Conservation (phyloP, 2,113 vertebrate species). For the Podarcis muralis region DNA sequence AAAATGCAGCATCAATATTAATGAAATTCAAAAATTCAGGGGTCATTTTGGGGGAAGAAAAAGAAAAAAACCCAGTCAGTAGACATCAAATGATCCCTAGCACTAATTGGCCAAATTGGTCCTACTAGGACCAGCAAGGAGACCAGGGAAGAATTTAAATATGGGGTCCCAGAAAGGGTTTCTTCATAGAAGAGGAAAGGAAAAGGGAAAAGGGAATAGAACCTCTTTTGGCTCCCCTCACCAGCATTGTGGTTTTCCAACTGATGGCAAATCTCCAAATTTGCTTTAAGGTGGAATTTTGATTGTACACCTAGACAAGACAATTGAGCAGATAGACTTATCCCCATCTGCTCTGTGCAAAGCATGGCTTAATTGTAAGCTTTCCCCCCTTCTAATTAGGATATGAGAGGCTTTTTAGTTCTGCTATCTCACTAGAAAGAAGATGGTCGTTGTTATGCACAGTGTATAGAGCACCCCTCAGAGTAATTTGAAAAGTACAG, state of each 20-base stretch:
- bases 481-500: conserved; percentile 35
- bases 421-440: not conserved
- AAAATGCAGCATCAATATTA: too few relatives aligned
- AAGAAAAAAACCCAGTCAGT: too few relatives aligned
- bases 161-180: too few relatives aligned
- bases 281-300: not conserved
- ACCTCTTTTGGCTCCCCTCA: not conserved
- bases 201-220: too few relatives aligned
- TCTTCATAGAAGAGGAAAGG: too few relatives aligned
- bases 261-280: not conserved
- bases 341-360: not conserved
- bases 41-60: too few relatives aligned
- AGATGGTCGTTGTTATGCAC: conserved; percentile 12
- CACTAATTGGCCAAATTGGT: too few relatives aligned
- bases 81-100: too few relatives aligned
- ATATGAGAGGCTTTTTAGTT: not conserved
- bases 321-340: not conserved
- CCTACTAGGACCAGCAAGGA: too few relatives aligned
- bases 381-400: not conserved
- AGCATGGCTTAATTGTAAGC: not conserved
- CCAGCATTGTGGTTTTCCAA: not conserved
- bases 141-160: too few relatives aligned
- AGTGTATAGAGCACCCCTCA: not conserved
- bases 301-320: not conserved
- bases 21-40: too few relatives aligned